Base-by-base conservation (phyloP, 2,113 vertebrate genomes). In the Dicentrarchus labrax region DNA sequence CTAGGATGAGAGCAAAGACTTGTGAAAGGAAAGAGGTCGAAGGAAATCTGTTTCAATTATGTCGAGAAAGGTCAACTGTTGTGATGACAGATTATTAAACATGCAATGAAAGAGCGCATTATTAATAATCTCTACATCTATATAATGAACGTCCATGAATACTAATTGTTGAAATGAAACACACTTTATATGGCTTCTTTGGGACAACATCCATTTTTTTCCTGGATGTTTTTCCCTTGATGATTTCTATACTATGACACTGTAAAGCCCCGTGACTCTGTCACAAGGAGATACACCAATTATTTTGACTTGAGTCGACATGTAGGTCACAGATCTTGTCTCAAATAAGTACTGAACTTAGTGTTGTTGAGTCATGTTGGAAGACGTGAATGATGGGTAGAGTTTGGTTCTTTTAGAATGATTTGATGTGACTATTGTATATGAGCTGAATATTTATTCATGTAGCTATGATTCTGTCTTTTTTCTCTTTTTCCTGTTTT, bases 51-150 rank as follows among this genome's bases (percentile, higher is more conserved):
- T 74, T 89, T 86, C 86, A 80, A 60, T 91, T 91, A 78, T 1
- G 21, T 4, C 22, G 39, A 78, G 65, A 85, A 89, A 93, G 92
- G 89, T 91, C 85, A 89, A 50, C 76, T 47, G 84, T 71, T 81
- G 70, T 76, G 79, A 83, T 80, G 84, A 80, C 80, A 81, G 84
- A 87, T 70, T 78, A 59, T 82, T 90, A 80, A 85, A 85, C 30
- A 80, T 81, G 75, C 47, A 67, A 72, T 41, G 48, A 85, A 68
- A 72, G 79, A 51, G 54, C 9, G 43, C 65, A 64, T 64, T 70
- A 81, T 88, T 77, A 84, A 83, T 76, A 83, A 86, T 86, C 78
- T 53, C 66, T 78, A 80, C 8, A 9, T 41, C 59, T 60, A 22
- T 78, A 11, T n/a, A 82, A 22, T 12, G 21, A 82, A 53, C 54